These are phyloP conservation scores for Oreortyx pictus DNA, from an alignment of 2,797 vertebrate genomes.

Conservation along the genomic window DNA sequence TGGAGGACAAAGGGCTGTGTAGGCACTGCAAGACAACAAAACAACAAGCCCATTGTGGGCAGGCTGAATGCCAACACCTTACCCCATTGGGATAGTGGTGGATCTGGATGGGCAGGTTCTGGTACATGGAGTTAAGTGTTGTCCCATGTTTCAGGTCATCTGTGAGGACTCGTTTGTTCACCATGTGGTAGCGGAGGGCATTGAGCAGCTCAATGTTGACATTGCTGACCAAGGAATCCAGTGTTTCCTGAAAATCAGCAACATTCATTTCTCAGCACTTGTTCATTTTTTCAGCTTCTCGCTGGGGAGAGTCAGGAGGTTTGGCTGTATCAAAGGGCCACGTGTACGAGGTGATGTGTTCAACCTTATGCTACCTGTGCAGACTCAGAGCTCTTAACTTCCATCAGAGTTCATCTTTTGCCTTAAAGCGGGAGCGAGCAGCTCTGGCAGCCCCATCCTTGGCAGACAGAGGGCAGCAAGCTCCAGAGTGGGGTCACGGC, in stretches of 20 bases:
- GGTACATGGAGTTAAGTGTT: conserved; percentile 93
- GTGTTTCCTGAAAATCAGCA: conserved; percentile 86
- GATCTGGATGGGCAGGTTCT: conserved; percentile 92
- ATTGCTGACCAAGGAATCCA: conserved; percentile 97
- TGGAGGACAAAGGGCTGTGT: background rate
- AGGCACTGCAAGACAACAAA: background rate
- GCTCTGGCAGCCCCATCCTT: background rate
- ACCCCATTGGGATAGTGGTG: conserved; percentile 97
- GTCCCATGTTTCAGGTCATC: conserved; percentile 92
- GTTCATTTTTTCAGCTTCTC: background rate
- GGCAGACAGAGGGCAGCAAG: background rate
- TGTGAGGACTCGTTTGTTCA: conserved; percentile 89
- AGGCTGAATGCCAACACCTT: conserved; percentile 27
- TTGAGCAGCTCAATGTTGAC: conserved; percentile 98
- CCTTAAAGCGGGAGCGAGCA: background rate
- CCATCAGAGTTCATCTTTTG: background rate
- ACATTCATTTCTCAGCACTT: background rate
- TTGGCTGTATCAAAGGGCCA: background rate
- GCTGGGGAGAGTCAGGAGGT: background rate
- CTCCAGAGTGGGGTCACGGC: background rate
- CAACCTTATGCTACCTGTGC: background rate
- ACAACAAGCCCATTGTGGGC: background rate
- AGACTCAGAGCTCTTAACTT: background rate
- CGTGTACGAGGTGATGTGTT: background rate
- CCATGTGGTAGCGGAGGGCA: conserved; percentile 97